Conservation (phyloP, 2,797 vertebrate species). For the Limosa lapponica region DNA sequence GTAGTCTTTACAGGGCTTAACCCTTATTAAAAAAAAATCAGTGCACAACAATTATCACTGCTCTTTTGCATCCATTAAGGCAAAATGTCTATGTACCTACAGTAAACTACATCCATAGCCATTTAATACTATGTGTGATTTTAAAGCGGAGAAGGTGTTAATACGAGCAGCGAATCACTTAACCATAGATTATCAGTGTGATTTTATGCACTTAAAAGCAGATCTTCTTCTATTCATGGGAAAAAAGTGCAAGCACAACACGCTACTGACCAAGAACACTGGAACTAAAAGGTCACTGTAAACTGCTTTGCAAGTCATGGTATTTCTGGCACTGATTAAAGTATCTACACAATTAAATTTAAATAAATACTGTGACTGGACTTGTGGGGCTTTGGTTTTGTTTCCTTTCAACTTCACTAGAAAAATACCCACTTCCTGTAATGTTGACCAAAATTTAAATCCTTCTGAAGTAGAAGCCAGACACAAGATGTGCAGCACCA, state of each 20-base stretch:
- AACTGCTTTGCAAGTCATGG: slow-evolving; percentile 53
- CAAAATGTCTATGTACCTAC: slow-evolving; percentile 59
- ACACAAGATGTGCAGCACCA: slow-evolving; percentile 29
- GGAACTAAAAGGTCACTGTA: slow-evolving; percentile 50
- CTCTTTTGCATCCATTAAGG: slow-evolving; percentile 73
- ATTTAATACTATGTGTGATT: slow-evolving; percentile 53
- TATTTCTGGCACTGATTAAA: slow-evolving; percentile 63
- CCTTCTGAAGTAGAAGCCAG: slow-evolving; percentile 48
- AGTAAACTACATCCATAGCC: slow-evolving; percentile 40
- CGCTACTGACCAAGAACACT: slow-evolving; percentile 41
- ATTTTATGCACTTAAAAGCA: slow-evolving; percentile 57
- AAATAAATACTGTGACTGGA: slow-evolving; percentile 67
- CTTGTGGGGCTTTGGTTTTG: slow-evolving; percentile 48
- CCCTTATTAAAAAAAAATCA: slow-evolving; percentile 56
- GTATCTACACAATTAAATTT: slow-evolving; percentile 53
- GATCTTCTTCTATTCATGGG: slow-evolving; percentile 11
- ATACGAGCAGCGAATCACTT: slow-evolving; percentile 57
- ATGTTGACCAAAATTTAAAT: slow-evolving; percentile 40
- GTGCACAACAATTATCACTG: slow-evolving; percentile 73
- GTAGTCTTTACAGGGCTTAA: slow-evolving; percentile 70
- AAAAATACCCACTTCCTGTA: slow-evolving; percentile 16
- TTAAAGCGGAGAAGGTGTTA: slow-evolving; percentile 52
- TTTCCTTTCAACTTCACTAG: slow-evolving; percentile 52
- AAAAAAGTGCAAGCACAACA: slow-evolving; percentile 28
- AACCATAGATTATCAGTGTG: slow-evolving; percentile 19